A percentile compares a stretch with the other conserved stretches of the same genome.
Evolutionary conservation across 2,797 vertebrate species (phyloP).

Genomic region (Rhinichthys osculus): DNA sequence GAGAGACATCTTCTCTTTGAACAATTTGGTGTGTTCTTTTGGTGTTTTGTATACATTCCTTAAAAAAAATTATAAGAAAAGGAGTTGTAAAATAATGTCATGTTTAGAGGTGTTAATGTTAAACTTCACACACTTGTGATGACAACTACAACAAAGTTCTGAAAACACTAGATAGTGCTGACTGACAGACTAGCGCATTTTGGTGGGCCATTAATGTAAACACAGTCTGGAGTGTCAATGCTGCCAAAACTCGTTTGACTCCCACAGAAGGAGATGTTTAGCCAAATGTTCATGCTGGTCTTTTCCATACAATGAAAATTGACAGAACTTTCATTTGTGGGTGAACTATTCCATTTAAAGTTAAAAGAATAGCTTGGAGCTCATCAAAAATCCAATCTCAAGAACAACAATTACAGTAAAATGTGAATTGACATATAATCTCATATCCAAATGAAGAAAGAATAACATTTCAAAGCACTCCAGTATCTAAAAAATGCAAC

Average conservation of each 20-base stretch:
- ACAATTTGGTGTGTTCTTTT: neutral
- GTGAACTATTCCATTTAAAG: neutral
- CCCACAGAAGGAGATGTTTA: neutral
- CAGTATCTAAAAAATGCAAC: neutral
- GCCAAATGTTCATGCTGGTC: neutral
- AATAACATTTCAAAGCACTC: constrained; percentile 15
- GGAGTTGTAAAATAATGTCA: neutral
- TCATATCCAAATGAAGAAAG: constrained; percentile 8
- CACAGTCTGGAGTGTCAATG: neutral
- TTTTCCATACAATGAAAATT: neutral
- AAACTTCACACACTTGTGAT: neutral
- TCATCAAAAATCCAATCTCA: constrained; percentile 21
- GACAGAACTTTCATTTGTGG: neutral
- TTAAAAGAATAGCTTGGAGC: neutral
- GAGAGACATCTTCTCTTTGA: neutral
- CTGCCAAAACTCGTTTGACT: neutral
- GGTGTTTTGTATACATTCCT: neutral
- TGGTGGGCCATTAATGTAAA: neutral
- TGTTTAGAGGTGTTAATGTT: neutral
- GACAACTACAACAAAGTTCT: neutral
- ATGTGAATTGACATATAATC: neutral
- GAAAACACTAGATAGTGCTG: neutral
- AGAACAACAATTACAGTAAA: neutral
- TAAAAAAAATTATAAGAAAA: neutral
- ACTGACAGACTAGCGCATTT: neutral